Evolutionary conservation across 2,797 vertebrate genomes (phyloP).

Genomic region (Catostomus latipinnis): DNA sequence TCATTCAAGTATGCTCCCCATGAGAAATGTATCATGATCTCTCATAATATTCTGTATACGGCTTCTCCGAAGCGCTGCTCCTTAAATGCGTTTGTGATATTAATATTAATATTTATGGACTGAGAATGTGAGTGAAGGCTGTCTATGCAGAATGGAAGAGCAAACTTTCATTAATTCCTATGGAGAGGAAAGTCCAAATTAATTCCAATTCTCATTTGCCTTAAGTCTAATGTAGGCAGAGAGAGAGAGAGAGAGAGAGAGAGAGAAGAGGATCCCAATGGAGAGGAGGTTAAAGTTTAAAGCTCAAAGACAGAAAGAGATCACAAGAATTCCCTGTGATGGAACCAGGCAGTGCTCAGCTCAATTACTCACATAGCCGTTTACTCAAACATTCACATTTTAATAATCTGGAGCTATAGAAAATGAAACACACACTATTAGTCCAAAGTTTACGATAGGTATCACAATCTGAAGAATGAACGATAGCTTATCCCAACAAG

Average conservation of each 20-base stretch:
- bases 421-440: conserved; percentile 8
- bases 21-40: conserved; percentile 85
- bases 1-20: conserved; percentile 85
- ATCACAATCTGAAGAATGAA: neutral
- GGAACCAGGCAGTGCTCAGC: neutral
- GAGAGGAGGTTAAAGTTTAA: conserved; percentile 78
- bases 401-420: neutral
- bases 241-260: conserved; percentile 21
- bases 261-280: conserved; percentile 69
- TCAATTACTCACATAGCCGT: too few relatives aligned
- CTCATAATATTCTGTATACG: conserved; percentile 89
- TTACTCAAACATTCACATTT: neutral
- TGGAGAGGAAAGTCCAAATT: conserved; percentile 87
- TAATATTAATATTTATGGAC: conserved; percentile 91
- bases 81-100: conserved; percentile 84
- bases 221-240: conserved; percentile 82
- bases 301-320: conserved; percentile 51
- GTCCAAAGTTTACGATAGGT: neutral
- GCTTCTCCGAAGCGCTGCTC: conserved; percentile 82
- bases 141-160: conserved; percentile 79
- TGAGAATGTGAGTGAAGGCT: conserved; percentile 67
- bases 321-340: conserved; percentile 24
- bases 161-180: conserved; percentile 88
- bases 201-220: conserved; percentile 86
- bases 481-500: neutral